Percentiles rank a stretch among this genome's conserved stretches.
Conservation (phyloP, 2,797 vertebrate genomes). For the Spinus pinus region DNA sequence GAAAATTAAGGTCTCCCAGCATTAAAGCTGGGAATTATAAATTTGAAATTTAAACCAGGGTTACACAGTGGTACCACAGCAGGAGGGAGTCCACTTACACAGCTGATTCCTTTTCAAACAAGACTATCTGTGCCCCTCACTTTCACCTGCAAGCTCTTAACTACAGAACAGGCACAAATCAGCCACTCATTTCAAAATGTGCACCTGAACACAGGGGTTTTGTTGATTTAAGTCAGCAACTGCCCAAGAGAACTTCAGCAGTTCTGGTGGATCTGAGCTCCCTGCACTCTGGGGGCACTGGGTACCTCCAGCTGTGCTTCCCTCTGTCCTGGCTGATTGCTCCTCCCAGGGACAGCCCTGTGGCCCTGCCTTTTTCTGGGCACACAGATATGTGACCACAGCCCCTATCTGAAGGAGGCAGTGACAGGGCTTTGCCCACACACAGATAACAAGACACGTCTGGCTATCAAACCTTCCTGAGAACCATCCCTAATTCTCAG, state of each 20-base stretch:
- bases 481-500: neutral
- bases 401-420: neutral
- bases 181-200: accelerated
- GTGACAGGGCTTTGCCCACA: neutral
- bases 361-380: neutral
- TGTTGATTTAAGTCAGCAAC: accelerated
- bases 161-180: neutral
- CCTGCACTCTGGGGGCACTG: neutral
- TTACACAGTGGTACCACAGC: accelerated
- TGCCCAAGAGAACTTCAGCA: neutral
- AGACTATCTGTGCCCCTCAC: neutral
- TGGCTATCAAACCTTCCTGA: neutral
- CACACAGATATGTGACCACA: neutral
- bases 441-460: neutral
- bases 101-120: neutral
- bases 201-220: accelerated
- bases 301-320: neutral
- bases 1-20: neutral
- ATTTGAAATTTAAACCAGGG: accelerated
- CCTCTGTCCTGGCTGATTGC: too few species aligned
- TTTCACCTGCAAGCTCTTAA: neutral
- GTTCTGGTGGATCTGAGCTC: neutral
- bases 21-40: neutral
- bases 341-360: neutral
- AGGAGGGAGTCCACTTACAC: neutral